A percentile compares a stretch with the other conserved stretches of the same genome.
These are phyloP conservation scores for Brachylomia viminalis DNA, from an alignment of 2,888 invertebrate genomes.

Conservation along the genomic window DNA sequence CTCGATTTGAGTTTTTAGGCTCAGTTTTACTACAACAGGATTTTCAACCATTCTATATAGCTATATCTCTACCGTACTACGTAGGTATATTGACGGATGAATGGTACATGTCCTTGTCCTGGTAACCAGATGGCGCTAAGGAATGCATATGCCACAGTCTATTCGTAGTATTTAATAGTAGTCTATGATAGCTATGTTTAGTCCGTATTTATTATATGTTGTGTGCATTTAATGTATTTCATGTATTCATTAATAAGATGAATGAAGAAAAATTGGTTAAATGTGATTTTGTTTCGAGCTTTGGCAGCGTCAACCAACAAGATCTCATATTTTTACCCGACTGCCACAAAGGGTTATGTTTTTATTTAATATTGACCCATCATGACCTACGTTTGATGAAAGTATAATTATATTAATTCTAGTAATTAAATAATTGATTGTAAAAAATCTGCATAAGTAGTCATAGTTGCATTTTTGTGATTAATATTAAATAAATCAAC, in stretches of 20 bases:
- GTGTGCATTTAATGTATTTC: not conserved
- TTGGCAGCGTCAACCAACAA: not conserved
- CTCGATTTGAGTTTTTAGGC: no score
- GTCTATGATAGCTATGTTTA: not conserved
- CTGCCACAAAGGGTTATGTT: no score
- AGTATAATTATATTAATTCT: not conserved
- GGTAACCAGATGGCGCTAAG: no score
- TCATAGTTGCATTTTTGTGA: no score
- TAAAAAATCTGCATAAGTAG: not conserved
- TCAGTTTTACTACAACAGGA: no score
- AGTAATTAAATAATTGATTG: not conserved
- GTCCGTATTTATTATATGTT: not conserved
- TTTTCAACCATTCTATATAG: no score
- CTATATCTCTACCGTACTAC: no score
- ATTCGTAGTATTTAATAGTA: no score
- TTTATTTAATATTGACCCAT: not conserved
- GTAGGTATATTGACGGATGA: no score
- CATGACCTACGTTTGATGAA: not conserved
- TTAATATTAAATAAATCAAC: not conserved
- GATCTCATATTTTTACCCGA: constrained; percentile 5
- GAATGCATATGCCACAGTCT: no score
- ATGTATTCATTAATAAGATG: no score
- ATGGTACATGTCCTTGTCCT: no score
- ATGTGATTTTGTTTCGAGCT: not conserved
- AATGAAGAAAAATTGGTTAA: not conserved